Evolutionary conservation across 2,797 vertebrate species (phyloP).

Genomic region (Craterocephalus amniculus): DNA sequence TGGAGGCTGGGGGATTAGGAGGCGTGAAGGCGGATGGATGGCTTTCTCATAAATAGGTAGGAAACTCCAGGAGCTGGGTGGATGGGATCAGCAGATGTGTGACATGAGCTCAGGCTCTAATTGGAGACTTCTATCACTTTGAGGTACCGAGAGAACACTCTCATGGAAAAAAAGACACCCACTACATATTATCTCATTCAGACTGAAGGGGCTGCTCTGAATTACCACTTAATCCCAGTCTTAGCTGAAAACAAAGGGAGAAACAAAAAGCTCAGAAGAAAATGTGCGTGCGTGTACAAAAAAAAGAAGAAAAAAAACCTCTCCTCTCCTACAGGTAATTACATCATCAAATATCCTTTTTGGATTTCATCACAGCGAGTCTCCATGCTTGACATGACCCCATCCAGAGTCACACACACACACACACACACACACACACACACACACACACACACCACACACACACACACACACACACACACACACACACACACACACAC

Average conservation of each 20-base stretch:
- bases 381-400: conserved; percentile 55
- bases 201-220: conserved; percentile 40
- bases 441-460: too few relatives aligned
- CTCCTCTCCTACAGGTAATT: conserved; percentile 37
- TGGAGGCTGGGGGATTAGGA: conserved; percentile 83
- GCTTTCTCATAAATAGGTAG: conserved; percentile 86
- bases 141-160: conserved; percentile 45
- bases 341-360: conserved; percentile 62
- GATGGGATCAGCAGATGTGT: conserved; percentile 84
- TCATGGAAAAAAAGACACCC: conserved; percentile 32
- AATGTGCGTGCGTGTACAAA: neutral
- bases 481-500: conserved; percentile 54
- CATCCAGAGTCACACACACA: too few relatives aligned
- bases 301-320: conserved; percentile 8
- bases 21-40: conserved; percentile 81
- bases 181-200: conserved; percentile 45
- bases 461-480: too few relatives aligned
- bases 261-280: neutral
- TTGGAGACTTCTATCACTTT: conserved; percentile 70
- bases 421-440: too few relatives aligned
- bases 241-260: conserved; percentile 36
- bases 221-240: conserved; percentile 39
- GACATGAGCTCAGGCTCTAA: conserved; percentile 73
- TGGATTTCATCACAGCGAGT: conserved; percentile 50
- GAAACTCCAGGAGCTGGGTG: conserved; percentile 79